A percentile compares a stretch with the other conserved stretches of the same genome.
Evolutionary conservation across 2,888 invertebrate genomes (phyloP).

Genomic region (Mimas tiliae): DNA sequence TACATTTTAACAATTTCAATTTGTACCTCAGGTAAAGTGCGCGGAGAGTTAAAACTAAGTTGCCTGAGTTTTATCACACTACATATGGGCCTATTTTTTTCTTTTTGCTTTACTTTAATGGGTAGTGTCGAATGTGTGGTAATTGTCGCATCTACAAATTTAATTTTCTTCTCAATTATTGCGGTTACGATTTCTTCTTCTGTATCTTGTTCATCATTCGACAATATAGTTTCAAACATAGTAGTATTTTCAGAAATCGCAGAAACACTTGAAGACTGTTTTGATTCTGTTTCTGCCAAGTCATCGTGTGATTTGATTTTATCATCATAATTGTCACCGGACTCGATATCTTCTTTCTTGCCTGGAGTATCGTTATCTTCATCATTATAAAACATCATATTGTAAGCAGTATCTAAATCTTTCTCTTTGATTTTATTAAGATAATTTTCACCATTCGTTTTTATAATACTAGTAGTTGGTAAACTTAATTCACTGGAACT

Average conservation of each 20-base stretch:
- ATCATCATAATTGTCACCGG: conserved; percentile 45
- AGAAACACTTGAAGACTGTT: not conserved
- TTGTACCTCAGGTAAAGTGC: conserved; percentile 69
- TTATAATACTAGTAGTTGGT: conserved; percentile 28
- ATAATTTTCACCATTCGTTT: conserved; percentile 36
- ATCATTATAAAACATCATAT: conserved; percentile 61
- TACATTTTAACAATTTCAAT: not conserved
- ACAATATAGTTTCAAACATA: not conserved
- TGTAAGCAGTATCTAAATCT: conserved; percentile 54
- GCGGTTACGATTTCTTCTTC: conserved; percentile 29
- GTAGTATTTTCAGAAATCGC: conserved; percentile 25
- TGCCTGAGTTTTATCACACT: conserved; percentile 61
- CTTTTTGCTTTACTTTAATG: conserved; percentile 27
- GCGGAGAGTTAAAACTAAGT: conserved; percentile 64
- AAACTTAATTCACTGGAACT: conserved; percentile 36
- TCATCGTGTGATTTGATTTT: conserved; percentile 31
- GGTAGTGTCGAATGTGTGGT: conserved; percentile 19
- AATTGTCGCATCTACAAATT: conserved; percentile 23
- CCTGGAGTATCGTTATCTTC: conserved; percentile 47
- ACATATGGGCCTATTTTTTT: conserved; percentile 47
- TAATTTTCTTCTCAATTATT: conserved; percentile 25
- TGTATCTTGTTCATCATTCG: conserved; percentile 31
- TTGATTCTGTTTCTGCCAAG: not conserved
- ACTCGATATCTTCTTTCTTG: conserved; percentile 44
- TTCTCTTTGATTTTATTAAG: conserved; percentile 43